A percentile compares a stretch with the other conserved stretches of the same genome.
phyloP scores from a whole-genome alignment of 1,140 invertebrate genomes.

The Drosophila neocordata region DNA sequence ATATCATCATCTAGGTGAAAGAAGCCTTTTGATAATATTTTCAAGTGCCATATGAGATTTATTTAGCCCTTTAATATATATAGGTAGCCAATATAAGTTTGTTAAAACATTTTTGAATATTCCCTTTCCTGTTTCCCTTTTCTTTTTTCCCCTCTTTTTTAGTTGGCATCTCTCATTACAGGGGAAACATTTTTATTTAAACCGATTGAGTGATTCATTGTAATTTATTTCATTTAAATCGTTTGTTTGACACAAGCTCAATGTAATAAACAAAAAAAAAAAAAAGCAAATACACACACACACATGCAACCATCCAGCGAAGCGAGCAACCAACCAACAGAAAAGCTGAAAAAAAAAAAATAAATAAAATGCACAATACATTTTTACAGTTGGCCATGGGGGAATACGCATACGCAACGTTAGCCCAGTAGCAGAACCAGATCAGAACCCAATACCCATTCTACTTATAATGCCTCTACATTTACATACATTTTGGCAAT shows the following conservation, averaged over 20 bases:
- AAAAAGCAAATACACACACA: too few relatives aligned
- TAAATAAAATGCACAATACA: constrained; percentile 66
- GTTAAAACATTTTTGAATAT: not conserved
- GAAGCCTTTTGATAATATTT: not conserved
- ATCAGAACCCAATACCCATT: too few relatives aligned
- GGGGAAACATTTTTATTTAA: constrained; percentile 71
- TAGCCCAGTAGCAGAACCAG: constrained; percentile 38
- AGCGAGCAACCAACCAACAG: constrained; percentile 23
- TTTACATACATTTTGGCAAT: constrained; percentile 60
- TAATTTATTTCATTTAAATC: constrained; percentile 81
- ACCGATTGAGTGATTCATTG: constrained; percentile 76
- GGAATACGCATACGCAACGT: constrained; percentile 53
- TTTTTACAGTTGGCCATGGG: constrained; percentile 63
- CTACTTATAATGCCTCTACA: constrained; percentile 13
- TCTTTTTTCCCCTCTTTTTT: not conserved
- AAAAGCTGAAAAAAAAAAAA: constrained; percentile 45
- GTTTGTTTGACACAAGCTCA: constrained; percentile 68
- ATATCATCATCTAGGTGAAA: not conserved
- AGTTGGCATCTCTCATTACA: constrained; percentile 69
- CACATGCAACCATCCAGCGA: constrained; percentile 33
- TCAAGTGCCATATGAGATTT: not conserved
- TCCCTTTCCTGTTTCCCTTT: not conserved
- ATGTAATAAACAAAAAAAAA: constrained; percentile 30
- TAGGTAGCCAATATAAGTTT: not conserved
- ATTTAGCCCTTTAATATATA: not conserved